Evolutionary conservation across 1,140 invertebrate species (phyloP).

Genomic region (Drosophila nebulosa): DNA sequence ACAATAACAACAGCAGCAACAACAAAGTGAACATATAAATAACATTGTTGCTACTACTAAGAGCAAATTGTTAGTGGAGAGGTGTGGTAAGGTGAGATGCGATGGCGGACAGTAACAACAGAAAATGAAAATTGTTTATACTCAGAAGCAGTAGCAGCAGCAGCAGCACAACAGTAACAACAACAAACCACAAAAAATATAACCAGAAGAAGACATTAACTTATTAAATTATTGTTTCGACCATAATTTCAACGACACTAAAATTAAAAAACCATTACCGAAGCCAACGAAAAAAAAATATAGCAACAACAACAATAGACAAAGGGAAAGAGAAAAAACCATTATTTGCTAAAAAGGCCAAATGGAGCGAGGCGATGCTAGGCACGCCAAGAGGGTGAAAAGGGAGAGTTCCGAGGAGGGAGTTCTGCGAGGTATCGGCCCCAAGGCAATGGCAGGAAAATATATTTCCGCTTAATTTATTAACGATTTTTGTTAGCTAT

Average conservation of each 20-base stretch:
- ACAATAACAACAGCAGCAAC: conserved; percentile 28
- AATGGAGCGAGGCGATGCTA: conserved; percentile 40
- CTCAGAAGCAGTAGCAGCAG: conserved; percentile 20
- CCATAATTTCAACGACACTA: conserved; percentile 78
- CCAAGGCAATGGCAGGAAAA: conserved; percentile 46
- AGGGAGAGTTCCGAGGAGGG: neutral
- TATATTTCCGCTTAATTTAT: conserved; percentile 81
- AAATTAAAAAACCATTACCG: conserved; percentile 78
- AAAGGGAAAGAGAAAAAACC: conserved; percentile 15
- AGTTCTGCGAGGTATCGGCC: neutral
- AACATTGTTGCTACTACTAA: conserved; percentile 62
- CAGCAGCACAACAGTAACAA: neutral
- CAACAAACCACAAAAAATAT: neutral
- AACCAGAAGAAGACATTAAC: conserved; percentile 65
- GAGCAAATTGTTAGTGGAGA: conserved; percentile 28
- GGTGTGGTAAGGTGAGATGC: neutral
- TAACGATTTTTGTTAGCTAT: conserved; percentile 78
- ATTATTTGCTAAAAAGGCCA: conserved; percentile 55
- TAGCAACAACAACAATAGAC: neutral
- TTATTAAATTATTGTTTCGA: conserved; percentile 78
- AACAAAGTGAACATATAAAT: conserved; percentile 58
- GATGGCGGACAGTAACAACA: conserved; percentile 19
- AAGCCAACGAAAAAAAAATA: conserved; percentile 20
- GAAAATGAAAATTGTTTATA: conserved; percentile 69
- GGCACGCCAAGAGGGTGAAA: neutral